Base-by-base conservation (phyloP, 2,888 invertebrate genomes). In the Psococerastis gibbosa region DNA sequence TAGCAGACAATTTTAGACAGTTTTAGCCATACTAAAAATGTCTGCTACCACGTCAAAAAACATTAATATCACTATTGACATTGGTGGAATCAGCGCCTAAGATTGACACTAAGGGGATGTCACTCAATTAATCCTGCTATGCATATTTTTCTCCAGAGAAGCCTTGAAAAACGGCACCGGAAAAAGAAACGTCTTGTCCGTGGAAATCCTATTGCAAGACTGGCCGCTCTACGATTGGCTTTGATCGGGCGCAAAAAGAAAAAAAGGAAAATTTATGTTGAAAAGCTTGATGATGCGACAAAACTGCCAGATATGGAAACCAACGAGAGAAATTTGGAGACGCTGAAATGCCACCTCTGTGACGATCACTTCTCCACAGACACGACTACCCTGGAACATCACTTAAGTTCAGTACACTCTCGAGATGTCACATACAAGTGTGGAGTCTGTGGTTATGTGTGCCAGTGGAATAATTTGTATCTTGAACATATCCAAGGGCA, bases 401-500 rank as follows among this genome's bases (percentile, higher is more conserved):
- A 73, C 55, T 58, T 69, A 42, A 66, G 70, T 3, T 53, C 63
- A 38, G 65, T 66, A 46, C 72, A 73, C 56, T 64, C 68, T 13
- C 64, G 68, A 52, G 69, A 71, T 56, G 66, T 70, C 2, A 67
- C 68, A 3, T 71, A 70, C 51, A 66, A 68, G 52, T 75, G 75
- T 56, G 68, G 68, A 27, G 57, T 72, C 42, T 75, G 75, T 57
- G 64, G 66, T n/a, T 74, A 70, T 57, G 67, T 69, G 35, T 70
- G 71, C 51, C 69, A 69, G 49, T 73, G 71, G 63, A 73, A 72
- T 52, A 65, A 70, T 23, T 68, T 69, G 51, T 74, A 70, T 57
- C 67, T 70, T 49, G 62, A 63, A 47, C 75, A 75, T 53, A 70
- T 73, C 68, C 69, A 68, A 52, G 62, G 60, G 18, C 68, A 69